Percentiles rank a stretch among this genome's conserved stretches.
phyloP scores from a whole-genome alignment of 2,797 vertebrate genomes.

The Myotis myotis region DNA sequence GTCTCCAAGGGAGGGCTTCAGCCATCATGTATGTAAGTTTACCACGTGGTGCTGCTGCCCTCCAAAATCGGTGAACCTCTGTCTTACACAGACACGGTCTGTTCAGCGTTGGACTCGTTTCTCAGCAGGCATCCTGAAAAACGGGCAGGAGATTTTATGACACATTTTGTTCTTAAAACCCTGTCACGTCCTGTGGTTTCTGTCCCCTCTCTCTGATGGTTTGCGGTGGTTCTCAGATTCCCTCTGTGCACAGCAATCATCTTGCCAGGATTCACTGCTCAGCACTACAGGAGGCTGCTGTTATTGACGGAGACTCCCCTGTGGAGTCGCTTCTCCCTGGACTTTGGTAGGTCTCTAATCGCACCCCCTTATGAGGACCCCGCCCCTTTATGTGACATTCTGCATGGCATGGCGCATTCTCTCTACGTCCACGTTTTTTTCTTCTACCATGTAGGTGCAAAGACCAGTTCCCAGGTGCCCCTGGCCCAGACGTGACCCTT shows the following conservation, averaged over 20 bases:
- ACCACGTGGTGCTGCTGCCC: neutral
- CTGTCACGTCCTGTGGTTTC: neutral
- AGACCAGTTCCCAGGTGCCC: neutral
- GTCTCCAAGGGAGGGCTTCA: fast-evolving
- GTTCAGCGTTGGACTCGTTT: neutral
- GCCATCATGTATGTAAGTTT: fast-evolving
- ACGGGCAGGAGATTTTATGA: neutral
- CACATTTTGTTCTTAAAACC: neutral
- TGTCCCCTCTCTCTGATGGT: neutral
- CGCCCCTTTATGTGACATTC: fast-evolving
- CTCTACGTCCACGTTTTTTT: neutral
- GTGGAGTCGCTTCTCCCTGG: neutral
- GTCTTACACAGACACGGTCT: neutral
- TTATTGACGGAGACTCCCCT: neutral
- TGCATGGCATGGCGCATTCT: fast-evolving
- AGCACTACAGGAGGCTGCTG: neutral
- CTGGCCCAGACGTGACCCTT: fast-evolving
- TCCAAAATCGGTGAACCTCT: neutral
- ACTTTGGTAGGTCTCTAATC: neutral
- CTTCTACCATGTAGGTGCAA: neutral
- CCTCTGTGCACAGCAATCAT: neutral
- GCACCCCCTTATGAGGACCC: too few relatives aligned
- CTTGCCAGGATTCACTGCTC: neutral
- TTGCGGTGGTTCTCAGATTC: neutral
- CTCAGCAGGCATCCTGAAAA: neutral